These are phyloP conservation scores for Syrista parreyssii DNA, from an alignment of 2,888 invertebrate species.

Conservation along the genomic window DNA sequence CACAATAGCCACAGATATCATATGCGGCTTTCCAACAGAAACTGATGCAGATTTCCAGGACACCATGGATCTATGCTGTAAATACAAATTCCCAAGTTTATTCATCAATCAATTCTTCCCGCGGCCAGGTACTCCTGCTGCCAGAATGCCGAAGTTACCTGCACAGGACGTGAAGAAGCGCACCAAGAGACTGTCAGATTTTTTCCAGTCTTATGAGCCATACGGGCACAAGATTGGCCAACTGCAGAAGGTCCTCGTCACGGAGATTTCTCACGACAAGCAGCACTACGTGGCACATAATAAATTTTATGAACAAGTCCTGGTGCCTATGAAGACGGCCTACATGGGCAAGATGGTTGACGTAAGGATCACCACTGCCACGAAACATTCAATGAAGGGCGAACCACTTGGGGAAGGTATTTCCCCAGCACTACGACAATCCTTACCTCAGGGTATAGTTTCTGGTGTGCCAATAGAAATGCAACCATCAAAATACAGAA, in stretches of 20 bases:
- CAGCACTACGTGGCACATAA: conserved; percentile 94
- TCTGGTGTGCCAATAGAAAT: conserved; percentile 66
- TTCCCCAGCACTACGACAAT: conserved; percentile 68
- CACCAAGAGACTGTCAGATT: conserved; percentile 87
- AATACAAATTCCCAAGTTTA: conserved; percentile 91
- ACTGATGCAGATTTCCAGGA: conserved; percentile 89
- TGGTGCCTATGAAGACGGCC: conserved; percentile 82
- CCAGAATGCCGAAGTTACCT: conserved; percentile 86
- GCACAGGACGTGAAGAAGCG: conserved; percentile 89
- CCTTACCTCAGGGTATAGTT: conserved; percentile 70
- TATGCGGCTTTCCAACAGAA: conserved; percentile 98
- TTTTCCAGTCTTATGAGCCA: conserved; percentile 91
- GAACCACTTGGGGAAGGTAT: conserved; percentile 67
- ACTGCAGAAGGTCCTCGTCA: conserved; percentile 84
- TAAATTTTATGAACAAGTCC: conserved; percentile 92
- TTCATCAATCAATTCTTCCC: conserved; percentile 99
- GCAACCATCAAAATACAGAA: conserved; percentile 41
- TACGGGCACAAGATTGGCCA: conserved; percentile 79
- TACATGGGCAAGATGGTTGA: conserved; percentile 86
- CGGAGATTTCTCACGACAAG: conserved; percentile 92
- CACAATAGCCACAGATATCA: conserved; percentile 97
- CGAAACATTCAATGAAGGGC: conserved; percentile 84
- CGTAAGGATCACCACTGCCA: conserved; percentile 77
- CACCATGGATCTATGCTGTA: conserved; percentile 83
- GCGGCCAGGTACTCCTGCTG: conserved; percentile 95